Evolutionary conservation across 53 echinoderm and acorn worm genomes (phyloP), one percentile per base, ranked within the genome.

Genomic region (Arbacia lixula): DNA sequence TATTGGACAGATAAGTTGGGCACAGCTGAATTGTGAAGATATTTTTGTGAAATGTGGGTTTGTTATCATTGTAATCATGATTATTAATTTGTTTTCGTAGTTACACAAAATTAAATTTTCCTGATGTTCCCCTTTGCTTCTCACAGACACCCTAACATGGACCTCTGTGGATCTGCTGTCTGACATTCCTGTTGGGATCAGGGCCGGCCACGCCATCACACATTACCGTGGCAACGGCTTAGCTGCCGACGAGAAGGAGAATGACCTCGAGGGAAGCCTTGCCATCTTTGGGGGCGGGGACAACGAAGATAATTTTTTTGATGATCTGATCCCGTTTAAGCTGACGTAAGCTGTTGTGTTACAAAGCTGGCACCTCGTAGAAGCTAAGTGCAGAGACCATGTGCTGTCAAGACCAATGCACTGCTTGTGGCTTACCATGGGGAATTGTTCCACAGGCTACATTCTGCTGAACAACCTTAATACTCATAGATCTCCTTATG

Each of bases 221-320:
- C 12, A 60, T 52, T 42, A 33, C 60, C 80, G 68, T 40, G 43
- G 58, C 42, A 38, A 80, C 53, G 36, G 51, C 37, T 30, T 35
- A 21, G 64, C 28, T 20, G 75, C 57, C 4, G 82, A 87, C 2
- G 85, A 89, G 16, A 95, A 95, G 43, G 91, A 92, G 37, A 92
- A 92, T 53, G 19, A 67, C 46, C 5, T 12, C 37, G 39, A 3
- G 35, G 43, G 56, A 17, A 83, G 38, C 19, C 71, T 95, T 1
- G 84, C 93, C n/a, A 74, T 91, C 26, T 95, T 95, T 81, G 95
- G 93, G 6, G 95, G 95, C 5, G 95, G 95, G 5, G 88, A 95
- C 40, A 95, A 95, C 31, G 95, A 95, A 78, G 95, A 87, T 30
- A 60, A 62, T 9, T 95, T 93, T 80, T 93, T 86, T 67, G 81